These are phyloP conservation scores for Ochropacha duplaris DNA, from an alignment of 2,888 invertebrate species.

Conservation along the genomic window DNA sequence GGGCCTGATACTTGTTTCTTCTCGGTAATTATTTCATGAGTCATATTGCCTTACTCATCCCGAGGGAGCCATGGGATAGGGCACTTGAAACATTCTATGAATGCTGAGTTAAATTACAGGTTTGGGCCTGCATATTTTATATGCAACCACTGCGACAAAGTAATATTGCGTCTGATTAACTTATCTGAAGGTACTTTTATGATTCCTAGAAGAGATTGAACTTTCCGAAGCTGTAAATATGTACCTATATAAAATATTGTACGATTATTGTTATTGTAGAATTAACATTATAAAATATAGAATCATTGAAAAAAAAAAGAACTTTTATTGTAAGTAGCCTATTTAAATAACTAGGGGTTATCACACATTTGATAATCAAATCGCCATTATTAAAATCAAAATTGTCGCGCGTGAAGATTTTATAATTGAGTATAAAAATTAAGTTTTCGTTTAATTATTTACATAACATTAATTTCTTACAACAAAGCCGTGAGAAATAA, in stretches of 20 bases:
- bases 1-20: neutral
- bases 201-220: neutral
- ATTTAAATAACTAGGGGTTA: no score
- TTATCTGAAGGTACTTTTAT: neutral
- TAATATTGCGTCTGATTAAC: neutral
- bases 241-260: neutral
- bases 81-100: neutral
- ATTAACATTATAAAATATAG: no score
- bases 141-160: neutral
- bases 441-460: neutral
- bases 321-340: no score
- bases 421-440: no score
- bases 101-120: neutral
- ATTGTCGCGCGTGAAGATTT: no score
- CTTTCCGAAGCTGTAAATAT: neutral
- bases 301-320: no score
- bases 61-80: neutral
- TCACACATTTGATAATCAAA: neutral
- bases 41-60: neutral
- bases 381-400: slow-evolving; percentile 1
- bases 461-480: slow-evolving; percentile 29
- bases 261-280: no score
- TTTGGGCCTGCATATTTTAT: neutral
- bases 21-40: neutral
- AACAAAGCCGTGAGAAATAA: slow-evolving; percentile 54